Percentiles rank a stretch among this genome's conserved stretches.
Conservation (phyloP, 1,140 invertebrate genomes). For the Apis mellifera region DNA sequence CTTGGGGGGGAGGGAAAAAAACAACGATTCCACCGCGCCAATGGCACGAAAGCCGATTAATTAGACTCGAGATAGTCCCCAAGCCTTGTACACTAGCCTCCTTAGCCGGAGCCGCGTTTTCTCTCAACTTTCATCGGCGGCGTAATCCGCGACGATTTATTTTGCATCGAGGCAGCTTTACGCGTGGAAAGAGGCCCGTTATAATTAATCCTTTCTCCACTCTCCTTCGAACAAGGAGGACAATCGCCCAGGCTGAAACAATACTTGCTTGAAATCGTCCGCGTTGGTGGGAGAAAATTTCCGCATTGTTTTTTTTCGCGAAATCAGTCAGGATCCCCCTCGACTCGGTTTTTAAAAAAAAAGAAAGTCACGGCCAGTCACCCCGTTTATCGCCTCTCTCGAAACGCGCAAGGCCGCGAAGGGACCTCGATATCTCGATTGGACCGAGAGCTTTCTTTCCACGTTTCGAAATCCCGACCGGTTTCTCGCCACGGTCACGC, state of each 20-base stretch:
- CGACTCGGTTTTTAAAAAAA: slow-evolving; percentile 39
- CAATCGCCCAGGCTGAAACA: slow-evolving; percentile 16
- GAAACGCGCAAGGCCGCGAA: slow-evolving; percentile 56
- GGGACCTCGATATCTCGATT: slow-evolving; percentile 62
- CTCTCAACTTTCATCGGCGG: slow-evolving; percentile 31
- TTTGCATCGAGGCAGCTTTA: slow-evolving; percentile 18
- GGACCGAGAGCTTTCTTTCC: slow-evolving; percentile 58
- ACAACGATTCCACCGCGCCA: neutral
- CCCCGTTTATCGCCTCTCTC: slow-evolving; percentile 50
- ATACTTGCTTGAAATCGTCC: neutral
- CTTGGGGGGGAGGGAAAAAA: no score
- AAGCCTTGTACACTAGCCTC: no score
- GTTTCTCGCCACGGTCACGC: slow-evolving; percentile 39
- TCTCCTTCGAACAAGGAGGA: neutral
- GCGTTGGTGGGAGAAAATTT: slow-evolving; percentile 9
- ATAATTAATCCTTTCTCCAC: slow-evolving; percentile 41
- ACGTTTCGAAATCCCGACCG: slow-evolving; percentile 60
- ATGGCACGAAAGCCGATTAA: slow-evolving; percentile 15
- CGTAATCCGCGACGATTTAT: slow-evolving; percentile 23
- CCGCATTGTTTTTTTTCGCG: slow-evolving; percentile 24
- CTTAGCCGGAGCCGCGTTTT: slow-evolving; percentile 4
- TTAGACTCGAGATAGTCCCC: neutral
- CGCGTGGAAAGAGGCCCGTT: slow-evolving; percentile 30
- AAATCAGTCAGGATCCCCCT: neutral
- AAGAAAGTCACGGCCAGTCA: slow-evolving; percentile 55